Base-by-base conservation (phyloP, 2,113 vertebrate species). In the Psittacara wagleri region DNA sequence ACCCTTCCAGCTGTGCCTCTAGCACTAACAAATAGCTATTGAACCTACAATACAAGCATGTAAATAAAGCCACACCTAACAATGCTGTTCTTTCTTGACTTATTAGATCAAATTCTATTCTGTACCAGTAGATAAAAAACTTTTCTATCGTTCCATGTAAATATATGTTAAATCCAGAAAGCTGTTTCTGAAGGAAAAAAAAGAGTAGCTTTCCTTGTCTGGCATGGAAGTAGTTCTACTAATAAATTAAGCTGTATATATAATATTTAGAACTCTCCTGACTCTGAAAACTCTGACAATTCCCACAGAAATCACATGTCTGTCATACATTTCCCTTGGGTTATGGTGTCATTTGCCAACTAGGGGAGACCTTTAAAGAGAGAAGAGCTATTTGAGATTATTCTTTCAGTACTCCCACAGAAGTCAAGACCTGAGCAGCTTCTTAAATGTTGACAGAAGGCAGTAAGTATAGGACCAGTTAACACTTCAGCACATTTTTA, bases 391-490 rank as follows among this genome's bases (percentile, higher is more conserved):
- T 82, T 95, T 48, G 68, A 79, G 72, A 88, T 41, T 86, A 78
- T 94, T 96, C 83, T 94, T 94, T 92, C 74, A 86, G 73, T 95
- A 93, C 76, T 95, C 66, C 80, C 66, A 95, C 69, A 64, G 73
- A 96, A 91, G 86, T 93, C 90, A 96, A 88, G 88, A 90, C 80
- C 88, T 37, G 39, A 90, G 72, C 35, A 92, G 64, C 49, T 95
- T 88, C 92, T 82, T 91, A 92, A 94, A 84, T 91, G 83, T 82
- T 96, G 95, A 93, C 95, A 94, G 92, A 92, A 96, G 86, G 73
- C 68, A 90, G 17, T 63, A 75, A 90, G 17, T 63, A 68, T 72
- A 90, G 76, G 92, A 64, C 80, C 77, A 84, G 69, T 76, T 95
- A 94, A 72, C 88, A 92, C 74, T 81, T 96, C 72, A 93, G 73